Conservation (phyloP, 2,888 invertebrate genomes). For the Temnothorax rugatulus region DNA sequence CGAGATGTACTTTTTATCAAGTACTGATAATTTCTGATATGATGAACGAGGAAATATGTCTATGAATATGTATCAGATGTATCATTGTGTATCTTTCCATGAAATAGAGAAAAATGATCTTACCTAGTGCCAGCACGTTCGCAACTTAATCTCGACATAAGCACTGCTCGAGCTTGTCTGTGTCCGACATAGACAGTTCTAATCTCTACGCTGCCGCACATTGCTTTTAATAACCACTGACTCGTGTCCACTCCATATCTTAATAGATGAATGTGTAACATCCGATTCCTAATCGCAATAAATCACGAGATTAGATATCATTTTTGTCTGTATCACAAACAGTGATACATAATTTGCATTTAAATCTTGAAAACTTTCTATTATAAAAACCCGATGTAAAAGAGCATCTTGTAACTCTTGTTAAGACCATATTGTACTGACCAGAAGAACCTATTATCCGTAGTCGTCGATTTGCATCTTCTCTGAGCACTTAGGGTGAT, state of each 20-base stretch:
- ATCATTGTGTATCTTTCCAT: neutral
- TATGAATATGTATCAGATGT: too few species aligned
- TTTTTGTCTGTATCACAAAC: neutral
- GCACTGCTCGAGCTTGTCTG: constrained; percentile 96
- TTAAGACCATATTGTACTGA: constrained; percentile 80
- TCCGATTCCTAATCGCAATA: constrained; percentile 92
- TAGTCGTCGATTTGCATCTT: constrained; percentile 91
- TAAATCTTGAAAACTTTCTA: neutral
- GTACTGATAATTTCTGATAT: neutral
- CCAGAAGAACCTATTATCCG: constrained; percentile 99
- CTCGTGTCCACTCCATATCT: constrained; percentile 96
- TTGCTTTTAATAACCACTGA: constrained; percentile 97
- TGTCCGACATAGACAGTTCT: constrained; percentile 99
- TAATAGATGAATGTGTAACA: constrained; percentile 96
- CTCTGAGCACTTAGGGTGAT: constrained; percentile 98
- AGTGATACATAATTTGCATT: neutral
- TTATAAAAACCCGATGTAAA: neutral
- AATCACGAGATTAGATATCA: neutral
- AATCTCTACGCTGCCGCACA: constrained; percentile 99
- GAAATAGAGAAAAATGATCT: constrained; percentile 26
- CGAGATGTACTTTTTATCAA: neutral
- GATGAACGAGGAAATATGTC: neutral
- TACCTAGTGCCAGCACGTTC: constrained; percentile 98
- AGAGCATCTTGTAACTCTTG: neutral
- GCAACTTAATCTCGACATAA: constrained; percentile 98